phyloP scores from a whole-genome alignment of 2,113 vertebrate genomes.

The Salvelinus namaycush region DNA sequence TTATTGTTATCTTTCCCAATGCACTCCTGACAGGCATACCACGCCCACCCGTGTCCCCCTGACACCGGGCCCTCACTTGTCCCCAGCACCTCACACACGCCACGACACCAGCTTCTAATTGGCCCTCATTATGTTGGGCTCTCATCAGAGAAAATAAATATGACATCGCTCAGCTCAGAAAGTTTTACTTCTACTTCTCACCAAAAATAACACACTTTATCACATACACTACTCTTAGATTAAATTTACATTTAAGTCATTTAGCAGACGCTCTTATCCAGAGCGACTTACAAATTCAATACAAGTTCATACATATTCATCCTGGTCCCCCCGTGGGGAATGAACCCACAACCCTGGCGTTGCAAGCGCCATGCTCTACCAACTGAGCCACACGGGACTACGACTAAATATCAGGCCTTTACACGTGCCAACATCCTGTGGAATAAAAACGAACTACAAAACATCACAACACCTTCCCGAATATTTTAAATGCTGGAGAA shows the following conservation, averaged over 20 bases:
- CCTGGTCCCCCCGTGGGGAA: too few relatives aligned
- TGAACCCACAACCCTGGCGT: too few relatives aligned
- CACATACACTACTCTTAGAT: neutral
- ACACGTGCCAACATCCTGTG: neutral
- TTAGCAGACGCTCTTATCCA: too few relatives aligned
- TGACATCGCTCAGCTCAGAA: constrained; percentile 24
- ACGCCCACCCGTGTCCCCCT: constrained; percentile 66
- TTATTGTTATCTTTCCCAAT: constrained; percentile 75
- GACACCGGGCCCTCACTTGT: constrained; percentile 72
- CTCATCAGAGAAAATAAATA: constrained; percentile 26
- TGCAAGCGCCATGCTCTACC: too few relatives aligned
- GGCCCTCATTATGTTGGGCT: constrained; percentile 59
- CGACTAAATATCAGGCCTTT: constrained; percentile 2
- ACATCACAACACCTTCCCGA: neutral
- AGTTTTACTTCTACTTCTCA: neutral
- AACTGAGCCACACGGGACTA: too few relatives aligned
- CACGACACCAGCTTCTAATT: constrained; percentile 56
- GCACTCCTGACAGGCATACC: constrained; percentile 70
- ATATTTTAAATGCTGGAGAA: neutral
- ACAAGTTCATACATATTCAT: too few relatives aligned
- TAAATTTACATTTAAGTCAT: too few relatives aligned
- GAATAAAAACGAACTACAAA: neutral
- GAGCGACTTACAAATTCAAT: too few relatives aligned
- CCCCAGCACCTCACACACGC: constrained; percentile 34
- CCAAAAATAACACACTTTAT: neutral